phyloP scores from a whole-genome alignment of 2,797 vertebrate species.

The Tolypeutes matacus region DNA sequence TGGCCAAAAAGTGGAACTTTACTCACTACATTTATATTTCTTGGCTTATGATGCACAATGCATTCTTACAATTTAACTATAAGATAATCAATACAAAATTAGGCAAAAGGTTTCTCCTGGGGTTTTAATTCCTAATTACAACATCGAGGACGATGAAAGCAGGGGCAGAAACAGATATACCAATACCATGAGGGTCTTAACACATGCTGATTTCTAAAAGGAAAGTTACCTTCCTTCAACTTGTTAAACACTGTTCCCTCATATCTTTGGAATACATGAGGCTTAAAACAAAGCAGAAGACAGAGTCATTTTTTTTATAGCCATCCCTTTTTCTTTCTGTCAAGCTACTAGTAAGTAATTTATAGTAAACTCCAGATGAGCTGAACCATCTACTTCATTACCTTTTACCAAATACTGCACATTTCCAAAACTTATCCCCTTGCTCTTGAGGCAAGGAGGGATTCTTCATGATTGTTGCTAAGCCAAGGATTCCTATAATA shows the following conservation, averaged over 20 bases:
- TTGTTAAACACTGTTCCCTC: constrained; percentile 57
- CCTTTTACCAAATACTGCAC: constrained; percentile 45
- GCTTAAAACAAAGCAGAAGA: constrained; percentile 69
- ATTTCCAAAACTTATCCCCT: constrained; percentile 43
- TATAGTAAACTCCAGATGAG: constrained; percentile 71
- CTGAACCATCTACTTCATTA: constrained; percentile 68
- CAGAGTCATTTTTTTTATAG: constrained; percentile 69
- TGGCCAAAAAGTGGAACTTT: constrained; percentile 49
- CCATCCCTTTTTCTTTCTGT: constrained; percentile 32
- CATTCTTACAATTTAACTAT: constrained; percentile 55
- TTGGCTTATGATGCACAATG: constrained; percentile 46
- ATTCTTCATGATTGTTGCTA: constrained; percentile 53
- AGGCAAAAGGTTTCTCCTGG: constrained; percentile 43
- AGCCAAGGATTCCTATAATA: constrained; percentile 70
- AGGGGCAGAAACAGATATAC: background rate
- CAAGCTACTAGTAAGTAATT: constrained; percentile 48
- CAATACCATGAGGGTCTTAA: background rate
- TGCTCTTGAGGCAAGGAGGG: constrained; percentile 44
- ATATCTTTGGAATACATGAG: constrained; percentile 59
- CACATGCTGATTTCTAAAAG: background rate
- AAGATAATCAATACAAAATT: constrained; percentile 39
- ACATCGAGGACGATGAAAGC: background rate
- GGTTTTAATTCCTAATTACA: constrained; percentile 50
- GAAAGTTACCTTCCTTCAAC: background rate
- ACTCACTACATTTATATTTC: constrained; percentile 49